A percentile compares a stretch with the other conserved stretches of the same genome.
These are phyloP conservation scores for Scarus forsteni DNA, from an alignment of 2,797 vertebrate genomes.

Conservation along the genomic window DNA sequence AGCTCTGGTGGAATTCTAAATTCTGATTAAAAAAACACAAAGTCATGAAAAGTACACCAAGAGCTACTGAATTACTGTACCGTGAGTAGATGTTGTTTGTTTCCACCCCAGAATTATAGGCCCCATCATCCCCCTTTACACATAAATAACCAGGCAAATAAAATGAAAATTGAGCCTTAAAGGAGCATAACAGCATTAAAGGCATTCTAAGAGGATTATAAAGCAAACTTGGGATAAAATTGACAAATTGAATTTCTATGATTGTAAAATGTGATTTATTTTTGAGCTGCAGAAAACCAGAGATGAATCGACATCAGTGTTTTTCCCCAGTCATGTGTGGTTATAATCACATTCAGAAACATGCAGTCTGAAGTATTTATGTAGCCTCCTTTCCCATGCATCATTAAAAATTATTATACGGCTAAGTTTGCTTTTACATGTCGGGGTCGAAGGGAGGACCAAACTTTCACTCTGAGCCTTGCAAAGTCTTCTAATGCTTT, in stretches of 20 bases:
- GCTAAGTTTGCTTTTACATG: neutral
- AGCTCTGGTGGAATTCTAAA: too few relatives aligned
- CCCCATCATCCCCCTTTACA: neutral
- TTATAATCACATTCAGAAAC: conserved; percentile 3
- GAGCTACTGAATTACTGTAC: too few relatives aligned
- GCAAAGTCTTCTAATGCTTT: conserved; percentile 26
- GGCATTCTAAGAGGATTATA: too few relatives aligned
- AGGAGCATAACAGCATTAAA: neutral
- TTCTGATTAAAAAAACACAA: too few relatives aligned
- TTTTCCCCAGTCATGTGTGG: conserved; percentile 18
- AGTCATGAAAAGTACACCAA: too few relatives aligned
- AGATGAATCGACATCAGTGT: neutral
- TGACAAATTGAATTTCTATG: conserved; percentile 1
- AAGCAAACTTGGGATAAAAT: neutral
- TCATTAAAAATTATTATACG: neutral
- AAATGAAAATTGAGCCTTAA: neutral
- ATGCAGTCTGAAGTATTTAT: conserved; percentile 2
- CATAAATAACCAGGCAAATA: neutral
- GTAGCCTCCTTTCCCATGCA: neutral
- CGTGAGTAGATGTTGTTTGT: too few relatives aligned
- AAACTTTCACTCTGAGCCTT: conserved; percentile 28
- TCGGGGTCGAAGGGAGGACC: conserved; percentile 1
- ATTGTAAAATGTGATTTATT: conserved; percentile 7
- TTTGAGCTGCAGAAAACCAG: conserved; percentile 5
- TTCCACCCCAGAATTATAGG: neutral